Conservation (phyloP, 2,888 invertebrate species). For the Brachyptera risi region DNA sequence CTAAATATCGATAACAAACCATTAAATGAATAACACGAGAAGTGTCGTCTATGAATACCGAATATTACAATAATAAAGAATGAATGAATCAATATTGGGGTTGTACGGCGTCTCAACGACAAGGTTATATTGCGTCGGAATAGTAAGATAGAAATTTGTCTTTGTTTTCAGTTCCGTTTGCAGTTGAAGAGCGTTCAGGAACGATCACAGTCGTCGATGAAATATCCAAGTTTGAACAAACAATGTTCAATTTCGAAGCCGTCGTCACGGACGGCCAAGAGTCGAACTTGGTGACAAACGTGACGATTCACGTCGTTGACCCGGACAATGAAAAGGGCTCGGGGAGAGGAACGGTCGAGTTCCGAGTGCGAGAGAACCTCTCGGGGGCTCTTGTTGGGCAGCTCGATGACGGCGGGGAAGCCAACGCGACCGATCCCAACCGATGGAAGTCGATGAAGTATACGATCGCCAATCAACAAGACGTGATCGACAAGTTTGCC, state of each 20-base stretch:
- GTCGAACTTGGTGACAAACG: slow-evolving; percentile 71
- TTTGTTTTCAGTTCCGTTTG: slow-evolving; percentile 91
- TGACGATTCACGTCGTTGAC: slow-evolving; percentile 60
- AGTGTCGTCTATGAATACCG: too few relatives aligned
- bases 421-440: slow-evolving; percentile 39
- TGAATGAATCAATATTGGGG: too few relatives aligned
- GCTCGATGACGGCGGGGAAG: slow-evolving; percentile 26
- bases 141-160: too few relatives aligned
- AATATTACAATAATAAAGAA: too few relatives aligned
- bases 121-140: too few relatives aligned
- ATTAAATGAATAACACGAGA: too few relatives aligned
- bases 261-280: slow-evolving; percentile 66
- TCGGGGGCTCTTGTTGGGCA: slow-evolving; percentile 47
- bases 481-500: slow-evolving; percentile 72
- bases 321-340: slow-evolving; percentile 66
- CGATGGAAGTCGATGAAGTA: slow-evolving; percentile 57
- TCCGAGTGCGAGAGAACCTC: slow-evolving; percentile 71
- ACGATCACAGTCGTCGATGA: slow-evolving; percentile 81
- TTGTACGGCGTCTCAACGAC: too few relatives aligned
- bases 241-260: slow-evolving; percentile 76
- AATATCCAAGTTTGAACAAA: slow-evolving; percentile 61
- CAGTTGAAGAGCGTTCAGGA: slow-evolving; percentile 82
- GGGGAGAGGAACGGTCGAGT: slow-evolving; percentile 59
- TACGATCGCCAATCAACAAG: slow-evolving; percentile 77
- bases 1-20: too few relatives aligned